Base-by-base conservation (phyloP, 2,113 vertebrate genomes). In the Brachypteracias leptosomus region DNA sequence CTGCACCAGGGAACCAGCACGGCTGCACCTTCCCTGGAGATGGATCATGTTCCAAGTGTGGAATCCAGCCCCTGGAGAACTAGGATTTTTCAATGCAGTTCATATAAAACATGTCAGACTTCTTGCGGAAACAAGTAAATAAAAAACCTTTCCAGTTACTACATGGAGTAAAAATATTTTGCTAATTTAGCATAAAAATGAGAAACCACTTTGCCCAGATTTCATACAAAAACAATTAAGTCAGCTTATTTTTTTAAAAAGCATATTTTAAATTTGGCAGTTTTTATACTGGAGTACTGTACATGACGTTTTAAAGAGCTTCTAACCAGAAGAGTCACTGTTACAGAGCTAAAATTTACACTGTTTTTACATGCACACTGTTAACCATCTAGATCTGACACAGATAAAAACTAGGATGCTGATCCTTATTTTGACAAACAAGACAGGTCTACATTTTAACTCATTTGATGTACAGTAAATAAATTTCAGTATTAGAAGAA, bases 241-340 rank as follows among this genome's bases (percentile, higher is more conserved):
- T 85, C 72, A 92, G 22, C 47, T 92, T 87, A 31, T 94, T 70
- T 88, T 66, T 62, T 90, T 93, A 46, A 62, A 90, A 89, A 95
- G 74, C 85, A 0, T 57, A 63, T 89, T 95, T 94, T 95, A 91
- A 95, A 80, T 61, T 9, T 88, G 29, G 85, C 57, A 88, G 61
- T 90, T 89, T 95, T 96, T 95, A 95, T 94, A 90, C 36, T 96
- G 96, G 89, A 97, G 95, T 91, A 96, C 90, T 96, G 88, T 93
- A 95, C 79, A 59, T n/a, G 59, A 86, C 93, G 71, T 88, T 87
- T 85, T 84, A 61, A 94, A 94, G 75, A 95, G 88, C 63, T 93
- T 87, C 63, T 72, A 95, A 93, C 75, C 87, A 91, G 96, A 95
- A 96, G 70, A 93, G 51, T 79, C 84, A 83, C 83, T 90, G 83